Evolutionary conservation across 2,113 vertebrate species (phyloP), one percentile per base, ranked within the genome.

Genomic region (Syngnathus scovelli): DNA sequence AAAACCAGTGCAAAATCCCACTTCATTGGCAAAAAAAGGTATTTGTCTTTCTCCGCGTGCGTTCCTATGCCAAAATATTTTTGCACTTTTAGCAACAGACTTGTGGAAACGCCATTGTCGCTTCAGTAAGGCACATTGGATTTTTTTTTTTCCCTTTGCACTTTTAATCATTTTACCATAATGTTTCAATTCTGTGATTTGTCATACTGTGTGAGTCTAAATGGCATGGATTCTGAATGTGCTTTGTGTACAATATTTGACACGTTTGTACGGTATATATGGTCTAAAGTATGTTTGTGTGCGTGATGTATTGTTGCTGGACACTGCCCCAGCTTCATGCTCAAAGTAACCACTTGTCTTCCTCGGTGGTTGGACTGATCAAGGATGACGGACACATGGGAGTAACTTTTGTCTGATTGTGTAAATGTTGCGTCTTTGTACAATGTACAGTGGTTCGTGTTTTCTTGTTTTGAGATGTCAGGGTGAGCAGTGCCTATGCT

Each of bases 401-500:
- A 21, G 70, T 61, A 23, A 41, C 27, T 13, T 56, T 21, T 11
- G 37, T 41, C 65, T 54, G 46, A 54, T 62, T 46, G 36, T 39
- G 56, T 69, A 37, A 61, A 43, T 37, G 44, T 68, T 36, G 48
- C 1, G 41, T 69, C 68, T 73, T 78, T 67, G 46, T 80, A 38
- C 70, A 54, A 77, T 80, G 66, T 33, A 36, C 54, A 64, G 54
- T 79, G 58, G 21, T 75, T 69, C 39, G 67, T 75, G 51, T 84
- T 74, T 83, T 61, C 56, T 19, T 77, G 66, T 83, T 60, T 69
- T 41, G 44, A 82, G 64, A 82, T 64, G 78, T 86, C 82, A 80
- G 82, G 83, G 44, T 79, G 62, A 85, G 78, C 78, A 79, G 86
- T 87, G 86, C 83, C 85, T 88, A 85, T 80, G 78, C 76, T 72